Evolutionary conservation across 2,888 invertebrate species (phyloP), one percentile per base, ranked within the genome.

Genomic region (Laspeyria flexula): DNA sequence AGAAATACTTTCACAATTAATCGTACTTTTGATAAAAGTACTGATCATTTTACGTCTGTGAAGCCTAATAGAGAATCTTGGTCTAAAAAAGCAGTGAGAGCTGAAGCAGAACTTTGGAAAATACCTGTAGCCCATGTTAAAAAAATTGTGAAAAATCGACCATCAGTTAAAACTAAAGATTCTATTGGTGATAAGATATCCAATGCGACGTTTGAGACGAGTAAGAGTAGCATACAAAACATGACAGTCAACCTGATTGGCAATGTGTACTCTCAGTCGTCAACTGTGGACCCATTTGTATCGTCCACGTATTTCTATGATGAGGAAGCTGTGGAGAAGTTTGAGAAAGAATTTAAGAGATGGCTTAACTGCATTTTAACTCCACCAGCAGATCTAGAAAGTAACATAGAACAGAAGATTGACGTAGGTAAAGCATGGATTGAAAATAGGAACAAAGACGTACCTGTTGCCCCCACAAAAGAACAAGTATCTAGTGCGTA

Each of bases 311-410:
- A 96, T 74, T 95, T 94, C 73, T 94, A 95, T 63, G 95, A 96
- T 70, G 94, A 95, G 57, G 90, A 93, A 63, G 95, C 96, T 73
- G 92, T 97, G 0, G 93, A 94, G 37, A 93, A 94, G 50, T 95
- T 96, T 78, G 95, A 96, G 81, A 86, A 77, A 0, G 94, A 95
- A 71, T 96, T 96, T 53, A 96, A 94, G 73, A 95, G 96, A 65
- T 97, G 96, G 96, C 84, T 97, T 0, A 97, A 97, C 80, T 95
- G 95, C 6, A 86, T 97, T 42, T 86, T 97, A 5, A 95, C 96
- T 2, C 96, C 96, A 0, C 96, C 96, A 0, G 93, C 94, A 0
- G 96, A 96, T 61, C 89, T 96, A 0, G 95, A 95, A 60, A 93
- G 94, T 31, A 90, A 93, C 49, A 85, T 93, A n/a, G 94, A 94